Evolutionary conservation across 2,113 vertebrate genomes (phyloP).

Genomic region (Azemiops feae): DNA sequence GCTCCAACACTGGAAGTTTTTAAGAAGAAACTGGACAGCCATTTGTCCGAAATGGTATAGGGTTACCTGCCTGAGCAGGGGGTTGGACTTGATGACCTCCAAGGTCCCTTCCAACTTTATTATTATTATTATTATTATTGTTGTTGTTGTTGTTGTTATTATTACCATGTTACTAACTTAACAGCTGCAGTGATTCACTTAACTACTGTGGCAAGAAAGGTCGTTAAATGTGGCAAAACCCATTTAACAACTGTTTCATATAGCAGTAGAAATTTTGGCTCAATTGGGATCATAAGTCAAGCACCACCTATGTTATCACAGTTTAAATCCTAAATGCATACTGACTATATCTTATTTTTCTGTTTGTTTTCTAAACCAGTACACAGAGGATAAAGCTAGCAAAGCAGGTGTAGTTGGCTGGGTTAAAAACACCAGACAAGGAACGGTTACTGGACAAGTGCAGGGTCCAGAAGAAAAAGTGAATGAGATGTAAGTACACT

Average conservation of each 20-base stretch:
- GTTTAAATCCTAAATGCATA: conserved; percentile 36
- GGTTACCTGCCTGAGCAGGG: too few species aligned
- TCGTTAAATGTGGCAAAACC: neutral
- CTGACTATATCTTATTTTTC: conserved; percentile 4
- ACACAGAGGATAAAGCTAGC: conserved; percentile 85
- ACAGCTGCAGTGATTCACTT: neutral
- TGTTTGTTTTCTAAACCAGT: conserved; percentile 71
- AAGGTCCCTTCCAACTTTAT: too few species aligned
- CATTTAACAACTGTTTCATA: neutral
- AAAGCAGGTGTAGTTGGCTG: conserved; percentile 88
- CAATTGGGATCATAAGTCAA: neutral
- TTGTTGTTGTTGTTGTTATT: too few species aligned
- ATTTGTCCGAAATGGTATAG: too few species aligned
- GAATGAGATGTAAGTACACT: conserved; percentile 84
- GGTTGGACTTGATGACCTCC: too few species aligned
- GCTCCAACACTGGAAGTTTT: too few species aligned
- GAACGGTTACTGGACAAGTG: conserved; percentile 87
- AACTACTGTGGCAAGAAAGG: neutral
- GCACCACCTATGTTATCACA: neutral
- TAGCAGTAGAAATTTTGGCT: neutral
- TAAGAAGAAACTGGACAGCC: too few species aligned
- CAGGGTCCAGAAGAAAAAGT: conserved; percentile 83
- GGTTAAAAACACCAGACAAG: conserved; percentile 87
- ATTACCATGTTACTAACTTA: neutral
- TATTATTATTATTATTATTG: too few species aligned